These are phyloP conservation scores for Poeciliopsis turrubarensis DNA, from an alignment of 2,113 vertebrate species.

Conservation along the genomic window DNA sequence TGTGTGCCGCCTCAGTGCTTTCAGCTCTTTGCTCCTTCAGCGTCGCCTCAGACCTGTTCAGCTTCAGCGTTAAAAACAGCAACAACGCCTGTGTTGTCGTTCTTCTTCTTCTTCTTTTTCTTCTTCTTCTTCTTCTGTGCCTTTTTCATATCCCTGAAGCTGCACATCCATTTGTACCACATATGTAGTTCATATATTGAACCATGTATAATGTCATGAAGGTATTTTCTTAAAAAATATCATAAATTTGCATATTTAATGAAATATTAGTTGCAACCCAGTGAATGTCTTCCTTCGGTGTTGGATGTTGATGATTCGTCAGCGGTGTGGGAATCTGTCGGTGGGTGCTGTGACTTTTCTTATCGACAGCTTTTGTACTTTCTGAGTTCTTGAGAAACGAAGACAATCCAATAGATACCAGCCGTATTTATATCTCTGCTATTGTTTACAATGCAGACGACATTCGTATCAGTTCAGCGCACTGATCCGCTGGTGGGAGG, in stretches of 20 bases:
- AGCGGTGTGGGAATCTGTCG: constrained; percentile 41
- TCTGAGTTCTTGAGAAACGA: constrained; percentile 62
- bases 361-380: constrained; percentile 72
- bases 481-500: constrained; percentile 9
- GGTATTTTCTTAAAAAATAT: constrained; percentile 64
- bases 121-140: constrained; percentile 60
- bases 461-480: constrained; percentile 49
- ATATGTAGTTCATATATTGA: constrained; percentile 50
- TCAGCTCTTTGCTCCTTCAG: constrained; percentile 20
- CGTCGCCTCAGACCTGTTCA: constrained; percentile 57
- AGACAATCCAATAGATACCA: constrained; percentile 51
- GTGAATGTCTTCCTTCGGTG: constrained; percentile 42
- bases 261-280: constrained; percentile 33
- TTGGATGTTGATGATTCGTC: constrained; percentile 33
- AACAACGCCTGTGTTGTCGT: constrained; percentile 9
- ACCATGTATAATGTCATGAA: constrained; percentile 42
- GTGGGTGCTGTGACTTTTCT: constrained; percentile 66
- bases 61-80: constrained; percentile 14
- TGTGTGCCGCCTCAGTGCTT: constrained; percentile 40
- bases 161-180: constrained; percentile 48
- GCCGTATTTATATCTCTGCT: constrained; percentile 65
- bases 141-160: constrained; percentile 40
- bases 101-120: constrained; percentile 53
- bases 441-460: constrained; percentile 41
- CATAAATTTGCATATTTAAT: constrained; percentile 53